Evolutionary conservation across 1,140 invertebrate species (phyloP), one percentile per base, ranked within the genome.

Genomic region (Lerema accius): DNA sequence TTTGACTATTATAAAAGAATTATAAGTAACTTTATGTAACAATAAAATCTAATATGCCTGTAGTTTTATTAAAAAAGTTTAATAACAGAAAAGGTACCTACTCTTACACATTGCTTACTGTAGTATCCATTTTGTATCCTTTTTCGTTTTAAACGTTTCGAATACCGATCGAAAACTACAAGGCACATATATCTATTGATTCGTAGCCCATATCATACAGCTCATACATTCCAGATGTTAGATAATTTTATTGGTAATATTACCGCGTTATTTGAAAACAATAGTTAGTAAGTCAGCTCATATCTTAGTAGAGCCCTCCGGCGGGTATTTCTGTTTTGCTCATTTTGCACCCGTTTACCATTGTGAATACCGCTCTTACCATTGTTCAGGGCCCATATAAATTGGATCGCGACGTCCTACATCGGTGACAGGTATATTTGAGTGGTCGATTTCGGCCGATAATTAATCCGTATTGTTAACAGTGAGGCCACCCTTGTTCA

Each of bases 381-480:
- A 89, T 90, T 90, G 87, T 90, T 87, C 83, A 65, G 69, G 53
- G 69, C 66, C 77, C 75, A 78, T 84, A 90, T 90, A 90, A 90
- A 90, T 90, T 85, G 83, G 84, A 65, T 69, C 73, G 73, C 73
- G 72, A 78, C 82, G 75, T 78, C 74, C 76, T 81, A 76, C 79
- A 80, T 67, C 79, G 71, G 76, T 84, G 87, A 89, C 87, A 90
- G 87, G 86, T 90, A 90, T 89, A 89, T 90, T 90, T 89, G 84
- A 89, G 79, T 90, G 75, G 74, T 80, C 87, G 87, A 84, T 87
- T 88, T 88, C 75, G 75, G 74, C 71, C 86, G 84, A 86, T 90
- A 90, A 90, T 90, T 90, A 90, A 88, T 90, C 87, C 80, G 82
- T 84, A 85, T 88, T 88, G 86, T 89, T 77, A 84, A 81, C 80